These are phyloP conservation scores for Candidula unifasciata DNA, from an alignment of 2,888 invertebrate species.

Conservation along the genomic window DNA sequence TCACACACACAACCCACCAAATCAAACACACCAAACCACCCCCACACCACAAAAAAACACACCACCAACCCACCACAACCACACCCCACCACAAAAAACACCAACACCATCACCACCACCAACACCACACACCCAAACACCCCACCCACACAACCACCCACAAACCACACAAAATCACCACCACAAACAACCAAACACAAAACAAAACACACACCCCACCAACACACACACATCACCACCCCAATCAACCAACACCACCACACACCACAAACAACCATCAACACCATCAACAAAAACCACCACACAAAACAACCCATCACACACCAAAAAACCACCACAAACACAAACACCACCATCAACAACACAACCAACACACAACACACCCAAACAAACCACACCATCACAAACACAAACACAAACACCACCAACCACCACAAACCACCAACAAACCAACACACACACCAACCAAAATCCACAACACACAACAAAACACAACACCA, in stretches of 20 bases:
- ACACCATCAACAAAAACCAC: not conserved
- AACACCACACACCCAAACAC: not conserved
- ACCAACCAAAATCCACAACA: not conserved
- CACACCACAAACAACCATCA: not conserved
- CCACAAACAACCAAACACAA: not conserved
- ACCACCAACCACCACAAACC: not conserved
- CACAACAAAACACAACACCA: not conserved
- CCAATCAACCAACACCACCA: not conserved
- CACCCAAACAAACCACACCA: not conserved
- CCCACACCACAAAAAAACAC: not conserved
- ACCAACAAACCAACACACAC: not conserved
- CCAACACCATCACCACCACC: not conserved
- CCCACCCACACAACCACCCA: not conserved
- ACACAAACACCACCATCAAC: not conserved
- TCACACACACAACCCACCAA: not conserved
- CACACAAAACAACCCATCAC: not conserved
- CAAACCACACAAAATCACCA: not conserved
- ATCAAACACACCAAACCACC: not conserved
- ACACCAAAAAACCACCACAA: not conserved
- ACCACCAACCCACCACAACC: not conserved
- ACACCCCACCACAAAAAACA: not conserved
- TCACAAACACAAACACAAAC: not conserved
- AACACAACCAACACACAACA: not conserved
- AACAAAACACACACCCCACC: not conserved
- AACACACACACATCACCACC: not conserved